Conservation (phyloP, 2,888 invertebrate species). For the Netelia melanura region DNA sequence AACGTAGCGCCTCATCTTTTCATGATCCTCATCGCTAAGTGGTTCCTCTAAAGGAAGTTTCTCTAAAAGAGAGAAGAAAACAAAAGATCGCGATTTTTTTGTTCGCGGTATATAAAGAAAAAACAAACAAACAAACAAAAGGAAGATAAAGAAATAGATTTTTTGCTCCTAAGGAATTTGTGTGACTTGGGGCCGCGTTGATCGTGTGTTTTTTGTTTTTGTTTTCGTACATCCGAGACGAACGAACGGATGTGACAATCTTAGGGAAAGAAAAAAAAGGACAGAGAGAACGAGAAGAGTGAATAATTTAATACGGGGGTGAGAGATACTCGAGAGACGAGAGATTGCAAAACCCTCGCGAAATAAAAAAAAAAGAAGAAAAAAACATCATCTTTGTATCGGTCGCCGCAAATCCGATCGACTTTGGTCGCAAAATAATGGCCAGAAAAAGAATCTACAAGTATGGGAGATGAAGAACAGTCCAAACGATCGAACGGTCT, state of each 20-base stretch:
- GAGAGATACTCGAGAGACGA: neutral
- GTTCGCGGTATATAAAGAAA: slow-evolving; percentile 18
- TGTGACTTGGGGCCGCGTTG: slow-evolving; percentile 57
- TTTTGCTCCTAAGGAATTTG: slow-evolving; percentile 52
- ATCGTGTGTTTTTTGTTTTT: slow-evolving; percentile 27
- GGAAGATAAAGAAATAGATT: slow-evolving; percentile 22
- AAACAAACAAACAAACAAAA: slow-evolving; percentile 7
- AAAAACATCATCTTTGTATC: neutral
- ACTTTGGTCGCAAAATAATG: neutral
- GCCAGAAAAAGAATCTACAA: slow-evolving; percentile 20
- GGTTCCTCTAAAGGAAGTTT: slow-evolving; percentile 81
- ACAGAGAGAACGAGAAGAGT: neutral
- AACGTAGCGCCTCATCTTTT: slow-evolving; percentile 82
- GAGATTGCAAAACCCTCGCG: slow-evolving; percentile 2
- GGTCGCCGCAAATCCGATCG: neutral
- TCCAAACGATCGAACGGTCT: slow-evolving; percentile 69
- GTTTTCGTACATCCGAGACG: neutral
- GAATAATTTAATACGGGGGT: neutral
- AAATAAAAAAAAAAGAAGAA: neutral
- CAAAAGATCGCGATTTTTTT: slow-evolving; percentile 34
- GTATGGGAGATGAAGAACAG: slow-evolving; percentile 28
- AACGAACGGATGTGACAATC: slow-evolving; percentile 10
- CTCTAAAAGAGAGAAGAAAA: neutral
- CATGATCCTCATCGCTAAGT: slow-evolving; percentile 84
- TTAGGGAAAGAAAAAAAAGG: slow-evolving; percentile 9